A percentile compares a stretch with the other conserved stretches of the same genome.
Evolutionary conservation across 2,797 vertebrate species (phyloP).

Genomic region (Lacerta viridis): DNA sequence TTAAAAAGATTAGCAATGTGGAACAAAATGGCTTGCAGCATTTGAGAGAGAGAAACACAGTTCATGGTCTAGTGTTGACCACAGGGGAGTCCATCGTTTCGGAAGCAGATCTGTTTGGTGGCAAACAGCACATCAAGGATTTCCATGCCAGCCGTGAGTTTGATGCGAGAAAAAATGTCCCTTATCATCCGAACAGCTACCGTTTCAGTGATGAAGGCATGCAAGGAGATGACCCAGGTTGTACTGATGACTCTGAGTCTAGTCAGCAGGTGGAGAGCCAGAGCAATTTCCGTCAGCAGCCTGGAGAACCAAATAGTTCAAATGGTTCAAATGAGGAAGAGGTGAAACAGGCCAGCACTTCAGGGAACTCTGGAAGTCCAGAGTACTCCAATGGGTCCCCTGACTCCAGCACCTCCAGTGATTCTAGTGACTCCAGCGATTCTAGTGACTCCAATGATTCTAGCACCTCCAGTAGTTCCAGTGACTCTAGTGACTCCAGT

Average conservation of each 20-base stretch:
- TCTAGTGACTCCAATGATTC: neutral
- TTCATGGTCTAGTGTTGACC: neutral
- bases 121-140: neutral
- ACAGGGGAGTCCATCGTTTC: neutral
- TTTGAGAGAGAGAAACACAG: slow-evolving; percentile 1
- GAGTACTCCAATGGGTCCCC: neutral
- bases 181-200: neutral
- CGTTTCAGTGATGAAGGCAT: slow-evolving; percentile 26
- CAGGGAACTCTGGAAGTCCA: neutral
- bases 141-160: neutral
- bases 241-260: slow-evolving; percentile 11
- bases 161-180: neutral
- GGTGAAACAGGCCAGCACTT: neutral
- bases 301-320: neutral
- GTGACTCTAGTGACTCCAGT: neutral
- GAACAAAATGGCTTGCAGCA: neutral
- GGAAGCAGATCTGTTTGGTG: neutral
- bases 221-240: slow-evolving; percentile 36
- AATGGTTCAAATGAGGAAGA: slow-evolving; percentile 6
- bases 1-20: neutral
- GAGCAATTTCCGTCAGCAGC: slow-evolving; percentile 11
- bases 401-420: neutral
- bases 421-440: neutral
- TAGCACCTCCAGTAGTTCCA: neutral
- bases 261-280: slow-evolving; percentile 14